Conservation (phyloP, 2,888 invertebrate genomes). For the Adineta ricciae region DNA sequence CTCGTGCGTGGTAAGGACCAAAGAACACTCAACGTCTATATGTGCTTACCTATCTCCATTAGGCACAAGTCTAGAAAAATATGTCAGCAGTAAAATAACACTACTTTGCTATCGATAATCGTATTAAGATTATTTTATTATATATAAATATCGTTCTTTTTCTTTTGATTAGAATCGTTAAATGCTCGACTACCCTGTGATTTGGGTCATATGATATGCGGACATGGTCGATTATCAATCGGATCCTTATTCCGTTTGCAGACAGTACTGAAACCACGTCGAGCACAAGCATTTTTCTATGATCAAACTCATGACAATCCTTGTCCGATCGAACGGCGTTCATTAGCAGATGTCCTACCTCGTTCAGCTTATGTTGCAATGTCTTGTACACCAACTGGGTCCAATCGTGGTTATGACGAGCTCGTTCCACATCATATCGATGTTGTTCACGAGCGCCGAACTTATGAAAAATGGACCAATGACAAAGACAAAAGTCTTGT, state of each 20-base stretch:
- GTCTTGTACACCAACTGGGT: conserved; percentile 86
- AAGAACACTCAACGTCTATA: background rate
- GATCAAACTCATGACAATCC: conserved; percentile 98
- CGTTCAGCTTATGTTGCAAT: conserved; percentile 77
- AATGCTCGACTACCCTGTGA: background rate
- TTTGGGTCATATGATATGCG: background rate
- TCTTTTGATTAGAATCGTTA: background rate
- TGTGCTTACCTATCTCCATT: no score
- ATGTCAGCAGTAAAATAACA: no score
- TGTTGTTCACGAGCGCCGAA: conserved; percentile 78
- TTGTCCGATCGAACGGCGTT: conserved; percentile 50
- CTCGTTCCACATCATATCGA: conserved; percentile 90
- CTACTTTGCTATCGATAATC: no score
- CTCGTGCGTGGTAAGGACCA: conserved; percentile 55
- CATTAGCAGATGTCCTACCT: conserved; percentile 77
- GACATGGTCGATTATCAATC: background rate
- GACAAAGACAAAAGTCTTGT: background rate
- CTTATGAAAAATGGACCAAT: conserved; percentile 66
- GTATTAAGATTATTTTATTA: no score
- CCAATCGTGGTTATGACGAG: conserved; percentile 90
- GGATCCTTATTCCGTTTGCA: background rate
- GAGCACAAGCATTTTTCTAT: conserved; percentile 53
- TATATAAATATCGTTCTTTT: background rate
- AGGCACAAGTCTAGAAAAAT: no score
- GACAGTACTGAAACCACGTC: background rate